Evolutionary conservation across 1,140 invertebrate species (phyloP).

Genomic region (Drosophila ficusphila): DNA sequence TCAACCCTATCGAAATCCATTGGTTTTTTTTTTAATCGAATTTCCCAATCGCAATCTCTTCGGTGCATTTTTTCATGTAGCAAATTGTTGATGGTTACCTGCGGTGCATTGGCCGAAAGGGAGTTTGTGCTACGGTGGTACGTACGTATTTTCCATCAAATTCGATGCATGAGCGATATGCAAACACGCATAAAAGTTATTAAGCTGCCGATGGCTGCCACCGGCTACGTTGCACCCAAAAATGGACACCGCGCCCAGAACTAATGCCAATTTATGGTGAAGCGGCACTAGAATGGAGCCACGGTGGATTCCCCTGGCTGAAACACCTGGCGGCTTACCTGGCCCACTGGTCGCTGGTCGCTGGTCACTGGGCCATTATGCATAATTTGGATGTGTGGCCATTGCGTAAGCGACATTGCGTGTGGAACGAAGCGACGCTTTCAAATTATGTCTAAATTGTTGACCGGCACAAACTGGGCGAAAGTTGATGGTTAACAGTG

Average conservation of each 20-base stretch:
- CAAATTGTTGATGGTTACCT: conserved; percentile 9
- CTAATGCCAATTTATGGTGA: conserved; percentile 80
- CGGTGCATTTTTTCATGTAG: conserved; percentile 9
- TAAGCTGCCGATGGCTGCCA: conserved; percentile 61
- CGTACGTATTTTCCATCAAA: conserved; percentile 55
- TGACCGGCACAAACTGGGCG: conserved; percentile 42
- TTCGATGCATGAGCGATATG: conserved; percentile 61
- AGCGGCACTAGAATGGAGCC: background rate
- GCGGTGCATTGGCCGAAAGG: background rate
- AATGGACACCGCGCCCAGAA: conserved; percentile 38
- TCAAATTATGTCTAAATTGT: conserved; percentile 72
- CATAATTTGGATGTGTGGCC: conserved; percentile 74
- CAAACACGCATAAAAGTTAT: conserved; percentile 81
- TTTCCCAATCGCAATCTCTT: conserved; percentile 25
- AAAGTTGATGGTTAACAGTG: background rate
- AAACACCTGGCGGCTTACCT: conserved; percentile 30
- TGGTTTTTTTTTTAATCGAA: conserved; percentile 27
- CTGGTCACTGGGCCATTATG: too few species aligned
- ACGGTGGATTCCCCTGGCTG: background rate
- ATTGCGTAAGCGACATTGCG: conserved; percentile 68
- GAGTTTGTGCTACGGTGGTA: too few species aligned
- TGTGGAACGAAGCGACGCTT: conserved; percentile 28
- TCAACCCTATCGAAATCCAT: conserved; percentile 14
- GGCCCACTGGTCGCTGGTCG: background rate
- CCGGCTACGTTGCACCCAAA: conserved; percentile 64